Evolutionary conservation across 2,888 invertebrate species (phyloP).

Genomic region (Ectropis crepuscularia): DNA sequence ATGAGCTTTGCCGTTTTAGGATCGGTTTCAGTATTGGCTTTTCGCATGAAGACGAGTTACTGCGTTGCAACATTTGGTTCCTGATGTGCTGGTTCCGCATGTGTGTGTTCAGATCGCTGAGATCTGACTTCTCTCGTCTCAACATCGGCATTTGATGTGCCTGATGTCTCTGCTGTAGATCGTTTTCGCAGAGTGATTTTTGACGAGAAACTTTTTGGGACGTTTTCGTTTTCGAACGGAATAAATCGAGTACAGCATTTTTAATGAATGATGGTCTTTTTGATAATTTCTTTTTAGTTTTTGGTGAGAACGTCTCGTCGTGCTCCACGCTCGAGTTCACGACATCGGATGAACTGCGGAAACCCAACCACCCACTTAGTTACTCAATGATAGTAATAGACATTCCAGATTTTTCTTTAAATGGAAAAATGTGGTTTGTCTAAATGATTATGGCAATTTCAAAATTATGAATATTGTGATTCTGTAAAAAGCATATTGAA

Average conservation of each 20-base stretch:
- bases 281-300: conserved; percentile 84
- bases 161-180: conserved; percentile 73
- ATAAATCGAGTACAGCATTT: conserved; percentile 82
- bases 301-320: conserved; percentile 81
- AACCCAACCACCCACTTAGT: conserved; percentile 83
- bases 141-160: conserved; percentile 69
- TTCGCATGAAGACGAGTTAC: conserved; percentile 81
- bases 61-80: conserved; percentile 79
- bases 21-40: conserved; percentile 78
- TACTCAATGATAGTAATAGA: conserved; percentile 67
- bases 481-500: conserved; percentile 82
- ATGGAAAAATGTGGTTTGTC: conserved; percentile 69
- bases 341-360: conserved; percentile 82
- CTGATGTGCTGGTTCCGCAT: conserved; percentile 76
- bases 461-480: conserved; percentile 71
- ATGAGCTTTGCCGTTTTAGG: conserved; percentile 80
- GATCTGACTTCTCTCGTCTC: conserved; percentile 79
- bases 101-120: conserved; percentile 73
- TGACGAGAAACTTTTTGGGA: conserved; percentile 80
- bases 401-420: conserved; percentile 59
- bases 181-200: conserved; percentile 80
- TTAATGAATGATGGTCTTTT: conserved; percentile 84
- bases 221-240: conserved; percentile 81
- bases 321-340: conserved; percentile 81
- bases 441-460: conserved; percentile 64